A percentile compares a stretch with the other conserved stretches of the same genome.
These are phyloP conservation scores for Gymnocephalus cernua DNA, from an alignment of 2,113 vertebrate species.

Conservation along the genomic window DNA sequence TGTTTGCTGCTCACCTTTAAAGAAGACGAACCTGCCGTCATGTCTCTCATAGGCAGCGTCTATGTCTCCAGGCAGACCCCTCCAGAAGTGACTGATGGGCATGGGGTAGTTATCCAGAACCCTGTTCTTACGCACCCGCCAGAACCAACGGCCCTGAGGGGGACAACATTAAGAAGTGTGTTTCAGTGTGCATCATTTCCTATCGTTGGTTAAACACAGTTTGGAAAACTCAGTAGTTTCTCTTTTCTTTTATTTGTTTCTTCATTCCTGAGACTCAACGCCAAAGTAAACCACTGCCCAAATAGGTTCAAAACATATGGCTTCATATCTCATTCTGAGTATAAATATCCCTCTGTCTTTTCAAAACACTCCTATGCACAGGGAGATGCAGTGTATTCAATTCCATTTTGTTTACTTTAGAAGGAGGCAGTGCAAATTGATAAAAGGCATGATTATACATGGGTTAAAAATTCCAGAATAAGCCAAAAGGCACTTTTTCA, in stretches of 20 bases:
- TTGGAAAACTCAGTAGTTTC: neutral
- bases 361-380: neutral
- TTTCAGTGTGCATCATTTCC: neutral
- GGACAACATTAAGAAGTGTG: neutral
- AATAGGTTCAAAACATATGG: neutral
- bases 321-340: neutral
- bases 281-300: neutral
- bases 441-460: too few species aligned
- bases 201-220: neutral
- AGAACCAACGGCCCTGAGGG: constrained; percentile 95
- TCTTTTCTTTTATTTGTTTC: neutral
- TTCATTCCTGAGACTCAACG: neutral
- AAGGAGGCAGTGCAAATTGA: too few species aligned
- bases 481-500: too few species aligned
- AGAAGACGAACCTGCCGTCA: constrained; percentile 95
- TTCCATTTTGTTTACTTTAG: too few species aligned
- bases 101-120: constrained; percentile 98
- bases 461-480: too few species aligned
- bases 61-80: constrained; percentile 93
- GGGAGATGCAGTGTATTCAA: neutral
- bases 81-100: constrained; percentile 97
- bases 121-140: constrained; percentile 94
- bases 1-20: constrained; percentile 89
- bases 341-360: neutral
- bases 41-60: constrained; percentile 95